Evolutionary conservation across 2,888 invertebrate genomes (phyloP).

Genomic region (Tipula unca): DNA sequence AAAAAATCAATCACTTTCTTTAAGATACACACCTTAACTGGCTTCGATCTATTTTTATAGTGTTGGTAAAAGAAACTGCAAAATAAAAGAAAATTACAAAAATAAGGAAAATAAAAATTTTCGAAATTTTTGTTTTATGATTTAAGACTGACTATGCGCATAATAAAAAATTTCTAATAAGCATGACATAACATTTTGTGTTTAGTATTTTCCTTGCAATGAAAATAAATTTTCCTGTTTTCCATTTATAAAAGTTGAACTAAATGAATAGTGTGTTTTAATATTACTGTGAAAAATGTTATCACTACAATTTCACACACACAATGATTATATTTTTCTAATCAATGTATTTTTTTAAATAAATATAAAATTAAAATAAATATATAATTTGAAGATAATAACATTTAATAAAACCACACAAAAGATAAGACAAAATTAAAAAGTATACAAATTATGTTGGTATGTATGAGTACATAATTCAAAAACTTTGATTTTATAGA

Average conservation of each 20-base stretch:
- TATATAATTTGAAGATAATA: background rate
- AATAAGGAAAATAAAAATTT: background rate
- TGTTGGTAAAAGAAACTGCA: background rate
- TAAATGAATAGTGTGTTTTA: background rate
- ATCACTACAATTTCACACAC: background rate
- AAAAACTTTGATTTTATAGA: background rate
- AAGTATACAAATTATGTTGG: too few relatives aligned
- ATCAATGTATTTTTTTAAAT: background rate
- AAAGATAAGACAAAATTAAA: background rate
- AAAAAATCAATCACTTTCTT: background rate
- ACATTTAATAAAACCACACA: background rate
- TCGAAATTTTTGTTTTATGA: background rate
- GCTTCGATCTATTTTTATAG: background rate
- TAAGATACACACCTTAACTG: background rate
- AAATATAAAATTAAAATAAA: background rate
- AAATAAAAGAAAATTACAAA: background rate
- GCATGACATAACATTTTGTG: background rate
- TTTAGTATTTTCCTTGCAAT: background rate
- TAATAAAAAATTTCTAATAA: background rate
- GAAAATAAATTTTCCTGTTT: background rate
- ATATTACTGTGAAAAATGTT: background rate
- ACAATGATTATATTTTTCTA: background rate
- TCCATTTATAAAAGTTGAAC: background rate
- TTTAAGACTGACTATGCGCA: background rate
- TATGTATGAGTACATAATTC: background rate